Evolutionary conservation across 2,888 invertebrate genomes (phyloP).

Genomic region (Ceriagrion tenellum): DNA sequence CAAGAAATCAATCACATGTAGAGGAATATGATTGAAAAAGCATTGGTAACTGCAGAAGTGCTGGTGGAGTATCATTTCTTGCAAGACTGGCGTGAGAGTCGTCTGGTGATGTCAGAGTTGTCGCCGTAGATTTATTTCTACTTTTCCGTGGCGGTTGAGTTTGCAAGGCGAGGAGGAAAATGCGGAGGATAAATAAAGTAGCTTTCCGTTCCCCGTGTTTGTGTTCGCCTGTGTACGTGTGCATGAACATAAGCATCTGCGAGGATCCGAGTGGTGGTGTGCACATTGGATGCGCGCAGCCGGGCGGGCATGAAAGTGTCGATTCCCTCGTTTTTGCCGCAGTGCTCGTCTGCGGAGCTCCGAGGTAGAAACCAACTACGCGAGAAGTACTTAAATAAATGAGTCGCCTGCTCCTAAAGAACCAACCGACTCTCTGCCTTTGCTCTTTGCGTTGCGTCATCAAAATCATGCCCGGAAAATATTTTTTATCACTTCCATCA

Average conservation of each 20-base stretch:
- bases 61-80: not conserved
- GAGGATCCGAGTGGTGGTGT: not conserved
- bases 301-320: not conserved
- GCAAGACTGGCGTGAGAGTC: not conserved
- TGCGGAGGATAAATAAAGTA: not conserved
- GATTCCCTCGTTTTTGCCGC: constrained; percentile 29
- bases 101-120: not conserved
- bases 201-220: not conserved
- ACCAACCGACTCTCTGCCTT: not conserved
- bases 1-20: too few relatives aligned
- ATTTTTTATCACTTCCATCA: not conserved
- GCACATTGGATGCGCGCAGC: not conserved
- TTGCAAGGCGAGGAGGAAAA: not conserved
- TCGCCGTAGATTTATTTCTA: not conserved
- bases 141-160: too few relatives aligned
- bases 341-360: not conserved
- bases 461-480: not conserved
- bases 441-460: not conserved
- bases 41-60: too few relatives aligned
- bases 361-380: not conserved
- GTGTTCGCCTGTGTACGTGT: not conserved
- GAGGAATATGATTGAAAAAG: too few relatives aligned
- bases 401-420: not conserved
- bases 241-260: not conserved
- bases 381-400: constrained; percentile 12